These are phyloP conservation scores for Neogobius melanostomus DNA, from an alignment of 2,113 vertebrate species.

Conservation along the genomic window DNA sequence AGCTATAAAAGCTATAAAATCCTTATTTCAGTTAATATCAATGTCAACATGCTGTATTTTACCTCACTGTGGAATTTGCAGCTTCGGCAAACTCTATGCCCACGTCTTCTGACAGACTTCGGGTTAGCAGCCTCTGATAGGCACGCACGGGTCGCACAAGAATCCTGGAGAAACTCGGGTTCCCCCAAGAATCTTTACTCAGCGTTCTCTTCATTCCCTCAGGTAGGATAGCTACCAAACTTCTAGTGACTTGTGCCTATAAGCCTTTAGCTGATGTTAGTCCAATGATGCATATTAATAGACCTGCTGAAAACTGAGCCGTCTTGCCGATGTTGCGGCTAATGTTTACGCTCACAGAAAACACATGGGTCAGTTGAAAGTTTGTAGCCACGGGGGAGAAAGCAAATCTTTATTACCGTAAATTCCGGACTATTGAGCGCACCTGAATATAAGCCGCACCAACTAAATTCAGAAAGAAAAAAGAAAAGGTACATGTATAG, in stretches of 20 bases:
- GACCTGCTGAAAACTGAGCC: slow-evolving; percentile 12
- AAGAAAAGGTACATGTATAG: no score
- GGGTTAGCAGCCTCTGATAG: not conserved
- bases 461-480: no score
- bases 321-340: not conserved
- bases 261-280: slow-evolving; percentile 4
- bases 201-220: not conserved
- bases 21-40: no score
- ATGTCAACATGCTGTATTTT: not conserved
- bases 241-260: not conserved
- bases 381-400: no score
- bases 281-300: not conserved
- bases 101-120: not conserved
- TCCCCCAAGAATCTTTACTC: not conserved
- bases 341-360: not conserved
- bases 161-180: not conserved
- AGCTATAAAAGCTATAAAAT: no score
- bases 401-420: no score
- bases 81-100: not conserved
- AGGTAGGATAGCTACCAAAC: not conserved
- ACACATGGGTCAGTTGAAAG: not conserved
- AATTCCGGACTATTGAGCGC: no score
- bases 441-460: no score
- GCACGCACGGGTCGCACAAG: not conserved
- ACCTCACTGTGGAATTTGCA: not conserved